Evolutionary conservation across 1,140 invertebrate species (phyloP).

Genomic region (Gryllus bimaculatus): DNA sequence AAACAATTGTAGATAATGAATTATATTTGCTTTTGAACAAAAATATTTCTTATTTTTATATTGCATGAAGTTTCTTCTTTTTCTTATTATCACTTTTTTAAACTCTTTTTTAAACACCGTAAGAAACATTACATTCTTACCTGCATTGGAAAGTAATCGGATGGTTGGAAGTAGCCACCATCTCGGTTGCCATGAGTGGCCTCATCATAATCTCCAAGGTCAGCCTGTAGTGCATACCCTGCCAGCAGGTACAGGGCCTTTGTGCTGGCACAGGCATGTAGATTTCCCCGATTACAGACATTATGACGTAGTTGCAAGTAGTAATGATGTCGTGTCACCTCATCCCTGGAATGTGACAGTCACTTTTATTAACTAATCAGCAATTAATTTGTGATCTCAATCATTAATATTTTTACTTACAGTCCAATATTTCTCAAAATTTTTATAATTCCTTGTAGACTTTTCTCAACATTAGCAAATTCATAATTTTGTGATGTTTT

Average conservation of each 20-base stretch:
- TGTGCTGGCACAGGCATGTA: slow-evolving; percentile 51
- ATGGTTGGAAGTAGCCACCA: slow-evolving; percentile 68
- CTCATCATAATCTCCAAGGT: slow-evolving; percentile 66
- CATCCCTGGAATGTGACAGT: slow-evolving; percentile 53
- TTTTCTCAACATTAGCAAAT: no score
- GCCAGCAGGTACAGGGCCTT: slow-evolving; percentile 70
- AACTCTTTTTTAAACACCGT: no score
- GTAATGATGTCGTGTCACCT: slow-evolving; percentile 82
- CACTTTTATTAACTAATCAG: background rate
- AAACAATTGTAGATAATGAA: no score
- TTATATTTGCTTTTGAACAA: no score
- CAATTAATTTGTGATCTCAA: background rate
- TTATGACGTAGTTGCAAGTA: slow-evolving; percentile 90
- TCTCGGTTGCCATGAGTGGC: slow-evolving; percentile 48
- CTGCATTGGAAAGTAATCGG: slow-evolving; percentile 57
- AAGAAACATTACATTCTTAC: slow-evolving; percentile 29
- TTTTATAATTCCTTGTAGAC: no score
- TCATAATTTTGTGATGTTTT: no score
- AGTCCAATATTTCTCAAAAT: no score
- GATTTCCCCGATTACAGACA: slow-evolving; percentile 55
- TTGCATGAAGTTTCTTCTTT: no score
- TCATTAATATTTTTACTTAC: background rate
- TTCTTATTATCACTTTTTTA: no score
- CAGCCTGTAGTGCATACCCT: slow-evolving; percentile 80
- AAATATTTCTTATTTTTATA: no score